A percentile compares a stretch with the other conserved stretches of the same genome.
Evolutionary conservation across 2,113 vertebrate genomes (phyloP).

Genomic region (Tympanuchus pallidicinctus): DNA sequence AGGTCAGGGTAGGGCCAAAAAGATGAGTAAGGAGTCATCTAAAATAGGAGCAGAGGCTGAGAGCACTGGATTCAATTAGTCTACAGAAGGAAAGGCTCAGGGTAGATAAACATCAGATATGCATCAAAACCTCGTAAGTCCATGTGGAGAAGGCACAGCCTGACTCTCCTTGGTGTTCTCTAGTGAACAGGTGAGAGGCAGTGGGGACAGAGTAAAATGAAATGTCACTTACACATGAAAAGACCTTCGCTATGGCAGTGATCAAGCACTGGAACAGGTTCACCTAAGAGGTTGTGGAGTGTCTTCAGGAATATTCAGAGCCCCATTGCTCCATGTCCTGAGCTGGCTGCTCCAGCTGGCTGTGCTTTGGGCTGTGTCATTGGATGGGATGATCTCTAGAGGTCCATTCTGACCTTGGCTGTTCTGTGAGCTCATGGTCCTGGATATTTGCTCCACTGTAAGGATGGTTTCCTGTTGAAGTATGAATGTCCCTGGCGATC

Average conservation of each 20-base stretch:
- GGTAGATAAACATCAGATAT: not conserved
- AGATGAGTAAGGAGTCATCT: not conserved
- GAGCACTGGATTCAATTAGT: not conserved
- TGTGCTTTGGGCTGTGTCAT: not conserved
- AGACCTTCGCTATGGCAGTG: not conserved
- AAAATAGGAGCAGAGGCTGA: not conserved
- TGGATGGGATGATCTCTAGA: not conserved
- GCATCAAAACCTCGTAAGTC: not conserved
- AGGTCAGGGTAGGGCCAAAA: not conserved
- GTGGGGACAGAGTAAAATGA: not conserved
- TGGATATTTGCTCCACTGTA: not conserved
- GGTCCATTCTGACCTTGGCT: not conserved
- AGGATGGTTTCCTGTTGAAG: not conserved
- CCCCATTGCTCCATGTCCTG: rapidly evolving
- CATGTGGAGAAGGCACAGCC: not conserved
- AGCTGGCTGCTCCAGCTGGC: not conserved
- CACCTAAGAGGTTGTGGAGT: not conserved
- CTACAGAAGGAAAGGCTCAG: not conserved
- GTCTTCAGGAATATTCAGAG: not conserved
- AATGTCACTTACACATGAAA: not conserved
- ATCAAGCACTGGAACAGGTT: not conserved
- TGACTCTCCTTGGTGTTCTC: not conserved
- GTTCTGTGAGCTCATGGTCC: not conserved
- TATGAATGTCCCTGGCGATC: not conserved
- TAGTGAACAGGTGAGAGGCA: not conserved